Evolutionary conservation across 2,113 vertebrate genomes (phyloP).

Genomic region (Archocentrus centrarchus): DNA sequence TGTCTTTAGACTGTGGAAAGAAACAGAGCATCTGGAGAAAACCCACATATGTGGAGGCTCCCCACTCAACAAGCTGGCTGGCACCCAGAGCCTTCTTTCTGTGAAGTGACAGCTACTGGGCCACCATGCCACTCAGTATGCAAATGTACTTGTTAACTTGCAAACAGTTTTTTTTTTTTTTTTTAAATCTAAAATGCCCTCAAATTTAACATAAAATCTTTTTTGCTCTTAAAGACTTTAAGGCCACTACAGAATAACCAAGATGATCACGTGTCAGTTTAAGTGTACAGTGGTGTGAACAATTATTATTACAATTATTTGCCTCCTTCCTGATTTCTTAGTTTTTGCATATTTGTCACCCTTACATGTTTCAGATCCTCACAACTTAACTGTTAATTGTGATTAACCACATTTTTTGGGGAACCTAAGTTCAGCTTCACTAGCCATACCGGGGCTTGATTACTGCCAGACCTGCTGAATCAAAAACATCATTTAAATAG

Average conservation of each 20-base stretch:
- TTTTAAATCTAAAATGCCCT: constrained; percentile 12
- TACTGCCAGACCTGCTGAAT: background rate
- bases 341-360: background rate
- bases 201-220: background rate
- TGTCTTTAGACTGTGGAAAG: background rate
- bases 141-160: background rate
- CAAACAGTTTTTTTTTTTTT: background rate
- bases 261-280: background rate
- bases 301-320: background rate
- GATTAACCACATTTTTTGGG: background rate
- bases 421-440: background rate
- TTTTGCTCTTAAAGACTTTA: background rate
- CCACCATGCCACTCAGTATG: background rate
- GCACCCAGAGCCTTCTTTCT: background rate
- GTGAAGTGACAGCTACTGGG: background rate
- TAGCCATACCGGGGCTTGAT: background rate
- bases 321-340: background rate
- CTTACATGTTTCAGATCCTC: background rate
- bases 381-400: background rate
- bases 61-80: background rate
- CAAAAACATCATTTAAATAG: background rate
- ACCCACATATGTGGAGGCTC: background rate
- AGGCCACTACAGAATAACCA: background rate
- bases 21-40: constrained; percentile 1
- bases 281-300: background rate